phyloP scores from a whole-genome alignment of 2,113 vertebrate species.

The Micronycteris hirsuta region DNA sequence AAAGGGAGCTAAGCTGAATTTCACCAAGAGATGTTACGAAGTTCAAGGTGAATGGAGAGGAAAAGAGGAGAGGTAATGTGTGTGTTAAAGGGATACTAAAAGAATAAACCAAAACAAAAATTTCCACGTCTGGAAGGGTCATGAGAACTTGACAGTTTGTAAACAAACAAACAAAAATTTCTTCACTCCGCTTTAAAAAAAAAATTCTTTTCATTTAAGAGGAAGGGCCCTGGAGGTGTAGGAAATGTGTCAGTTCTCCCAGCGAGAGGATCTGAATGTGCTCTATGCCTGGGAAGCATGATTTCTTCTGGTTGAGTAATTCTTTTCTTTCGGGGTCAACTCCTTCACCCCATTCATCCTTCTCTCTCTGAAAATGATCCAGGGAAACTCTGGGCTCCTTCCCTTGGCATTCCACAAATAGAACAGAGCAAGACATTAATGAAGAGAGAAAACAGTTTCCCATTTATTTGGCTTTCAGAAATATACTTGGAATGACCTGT shows the following conservation, averaged over 20 bases:
- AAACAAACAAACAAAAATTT: background rate
- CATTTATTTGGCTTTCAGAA: slow-evolving; percentile 69
- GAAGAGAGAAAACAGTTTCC: slow-evolving; percentile 56
- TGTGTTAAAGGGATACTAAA: background rate
- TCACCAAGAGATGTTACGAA: background rate
- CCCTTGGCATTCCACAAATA: slow-evolving; percentile 45
- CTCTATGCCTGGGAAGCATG: background rate
- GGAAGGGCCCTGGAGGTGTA: background rate
- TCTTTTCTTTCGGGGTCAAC: slow-evolving; percentile 40
- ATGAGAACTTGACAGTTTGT: background rate
- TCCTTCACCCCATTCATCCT: slow-evolving; percentile 11
- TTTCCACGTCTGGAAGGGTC: background rate
- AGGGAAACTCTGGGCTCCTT: slow-evolving; percentile 40
- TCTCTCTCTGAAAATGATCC: slow-evolving; percentile 43
- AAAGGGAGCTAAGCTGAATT: background rate
- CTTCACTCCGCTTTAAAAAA: background rate
- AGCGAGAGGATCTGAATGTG: background rate
- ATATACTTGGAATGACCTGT: slow-evolving; percentile 36
- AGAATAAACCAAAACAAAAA: background rate
- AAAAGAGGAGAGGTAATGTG: background rate
- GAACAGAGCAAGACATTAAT: slow-evolving; percentile 45
- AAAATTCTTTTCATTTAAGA: background rate
- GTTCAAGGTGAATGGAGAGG: background rate
- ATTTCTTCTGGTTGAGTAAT: background rate
- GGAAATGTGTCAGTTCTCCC: background rate